These are phyloP conservation scores for Forbesichthys papilliferus DNA, from an alignment of 2,113 vertebrate genomes.

Conservation along the genomic window DNA sequence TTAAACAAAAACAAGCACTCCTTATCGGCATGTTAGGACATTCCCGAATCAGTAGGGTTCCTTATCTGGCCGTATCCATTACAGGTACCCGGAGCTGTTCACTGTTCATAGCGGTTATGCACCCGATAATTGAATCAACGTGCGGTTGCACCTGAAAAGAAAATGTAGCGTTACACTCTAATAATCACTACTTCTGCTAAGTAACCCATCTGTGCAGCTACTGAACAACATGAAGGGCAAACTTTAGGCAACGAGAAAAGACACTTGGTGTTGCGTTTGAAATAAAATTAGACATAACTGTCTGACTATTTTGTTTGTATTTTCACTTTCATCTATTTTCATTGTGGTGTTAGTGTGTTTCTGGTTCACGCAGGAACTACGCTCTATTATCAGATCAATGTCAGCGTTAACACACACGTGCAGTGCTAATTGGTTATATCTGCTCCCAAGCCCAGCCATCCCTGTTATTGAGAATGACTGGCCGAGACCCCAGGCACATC, in stretches of 20 bases:
- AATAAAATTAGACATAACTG: no score
- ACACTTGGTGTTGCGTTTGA: no score
- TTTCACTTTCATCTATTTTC: no score
- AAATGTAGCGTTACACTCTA: no score
- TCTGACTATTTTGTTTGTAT: no score
- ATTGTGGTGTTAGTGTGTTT: neutral
- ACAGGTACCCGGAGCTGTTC: neutral
- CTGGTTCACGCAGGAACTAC: neutral
- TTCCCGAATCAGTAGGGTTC: conserved; percentile 15
- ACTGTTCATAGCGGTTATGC: no score
- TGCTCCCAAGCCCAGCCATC: conserved; percentile 51
- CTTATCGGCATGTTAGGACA: conserved; percentile 58
- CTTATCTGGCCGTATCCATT: neutral
- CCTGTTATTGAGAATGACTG: conserved; percentile 70
- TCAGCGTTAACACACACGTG: conserved; percentile 4
- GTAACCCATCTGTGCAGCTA: no score
- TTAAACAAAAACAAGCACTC: conserved; percentile 60
- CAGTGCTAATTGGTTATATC: conserved; percentile 15
- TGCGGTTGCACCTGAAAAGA: no score
- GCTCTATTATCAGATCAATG: neutral
- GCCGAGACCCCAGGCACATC: conserved; percentile 63
- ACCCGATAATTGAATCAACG: no score
- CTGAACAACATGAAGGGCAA: no score
- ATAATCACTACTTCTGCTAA: no score
- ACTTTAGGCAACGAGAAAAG: no score